Conservation (phyloP, 2,113 vertebrate genomes). For the Corvus hawaiiensis region DNA sequence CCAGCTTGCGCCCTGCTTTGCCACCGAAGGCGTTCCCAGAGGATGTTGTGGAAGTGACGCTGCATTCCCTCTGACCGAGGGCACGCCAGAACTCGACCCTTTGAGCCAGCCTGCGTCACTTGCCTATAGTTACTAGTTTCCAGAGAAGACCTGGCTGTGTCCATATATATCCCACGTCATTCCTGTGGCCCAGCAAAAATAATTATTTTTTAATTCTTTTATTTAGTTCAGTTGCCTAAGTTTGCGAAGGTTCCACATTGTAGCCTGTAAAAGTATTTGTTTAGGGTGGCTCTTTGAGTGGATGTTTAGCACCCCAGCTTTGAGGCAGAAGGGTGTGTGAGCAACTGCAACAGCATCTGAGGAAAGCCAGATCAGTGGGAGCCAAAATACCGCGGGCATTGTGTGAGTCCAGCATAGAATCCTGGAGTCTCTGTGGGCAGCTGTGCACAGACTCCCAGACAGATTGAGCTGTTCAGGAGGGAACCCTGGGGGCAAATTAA, state of each 20-base stretch:
- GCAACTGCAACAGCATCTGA: not conserved
- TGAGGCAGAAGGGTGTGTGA: not conserved
- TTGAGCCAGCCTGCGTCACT: not conserved
- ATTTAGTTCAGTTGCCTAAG: not conserved
- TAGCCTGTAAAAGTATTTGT: not conserved
- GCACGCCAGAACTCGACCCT: too few relatives aligned
- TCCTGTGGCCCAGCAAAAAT: not conserved
- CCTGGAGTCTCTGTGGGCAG: not conserved
- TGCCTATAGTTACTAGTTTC: not conserved
- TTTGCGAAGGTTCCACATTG: accelerated
- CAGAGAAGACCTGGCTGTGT: not conserved
- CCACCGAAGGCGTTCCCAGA: too few relatives aligned
- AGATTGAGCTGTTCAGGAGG: not conserved
- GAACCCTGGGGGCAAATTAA: not conserved
- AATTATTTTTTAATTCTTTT: not conserved
- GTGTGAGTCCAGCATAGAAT: not conserved
- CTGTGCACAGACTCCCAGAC: not conserved
- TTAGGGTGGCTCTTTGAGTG: not conserved
- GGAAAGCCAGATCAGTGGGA: not conserved
- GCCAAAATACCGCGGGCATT: not conserved
- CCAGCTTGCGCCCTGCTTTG: too few relatives aligned
- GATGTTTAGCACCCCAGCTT: not conserved
- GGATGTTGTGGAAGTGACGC: too few relatives aligned
- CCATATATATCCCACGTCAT: accelerated
- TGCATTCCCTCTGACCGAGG: too few relatives aligned